Conservation (phyloP, 2,113 vertebrate genomes). For the Phaethornis superciliosus region DNA sequence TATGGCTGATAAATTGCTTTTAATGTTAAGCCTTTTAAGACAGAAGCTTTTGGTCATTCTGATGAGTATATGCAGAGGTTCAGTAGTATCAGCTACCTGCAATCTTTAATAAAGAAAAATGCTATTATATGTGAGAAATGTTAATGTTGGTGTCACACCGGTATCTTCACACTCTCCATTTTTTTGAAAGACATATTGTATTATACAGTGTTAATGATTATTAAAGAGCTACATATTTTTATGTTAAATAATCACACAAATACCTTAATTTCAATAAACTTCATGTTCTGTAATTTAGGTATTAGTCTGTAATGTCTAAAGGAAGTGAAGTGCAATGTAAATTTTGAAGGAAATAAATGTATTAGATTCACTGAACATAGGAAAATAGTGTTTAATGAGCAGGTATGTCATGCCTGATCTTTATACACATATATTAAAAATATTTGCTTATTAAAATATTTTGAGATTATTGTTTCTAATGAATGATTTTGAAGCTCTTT, state of each 20-base stretch:
- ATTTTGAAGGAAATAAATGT: not conserved
- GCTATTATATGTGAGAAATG: constrained; percentile 49
- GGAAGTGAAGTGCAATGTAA: not conserved
- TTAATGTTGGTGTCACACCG: constrained; percentile 20
- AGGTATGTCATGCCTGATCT: not conserved
- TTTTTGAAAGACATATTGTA: not conserved
- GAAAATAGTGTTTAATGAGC: not conserved
- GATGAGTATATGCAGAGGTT: not conserved
- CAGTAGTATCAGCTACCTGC: not conserved
- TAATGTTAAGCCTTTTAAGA: not conserved
- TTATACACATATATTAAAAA: not conserved
- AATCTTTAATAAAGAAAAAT: constrained; percentile 29
- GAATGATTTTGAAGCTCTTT: not conserved
- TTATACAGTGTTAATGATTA: constrained; percentile 31
- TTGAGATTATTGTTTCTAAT: not conserved
- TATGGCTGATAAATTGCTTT: not conserved
- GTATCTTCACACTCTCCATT: constrained; percentile 32
- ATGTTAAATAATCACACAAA: not conserved
- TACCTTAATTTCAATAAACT: not conserved
- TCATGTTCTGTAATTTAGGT: not conserved
- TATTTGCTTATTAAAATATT: not conserved
- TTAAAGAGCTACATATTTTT: constrained; percentile 35
- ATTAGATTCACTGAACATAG: not conserved
- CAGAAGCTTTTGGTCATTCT: not conserved
- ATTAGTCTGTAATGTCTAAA: not conserved